Percentiles rank a stretch among this genome's conserved stretches.
Evolutionary conservation across 2,113 vertebrate genomes (phyloP).

Genomic region (Tiliqua scincoides): DNA sequence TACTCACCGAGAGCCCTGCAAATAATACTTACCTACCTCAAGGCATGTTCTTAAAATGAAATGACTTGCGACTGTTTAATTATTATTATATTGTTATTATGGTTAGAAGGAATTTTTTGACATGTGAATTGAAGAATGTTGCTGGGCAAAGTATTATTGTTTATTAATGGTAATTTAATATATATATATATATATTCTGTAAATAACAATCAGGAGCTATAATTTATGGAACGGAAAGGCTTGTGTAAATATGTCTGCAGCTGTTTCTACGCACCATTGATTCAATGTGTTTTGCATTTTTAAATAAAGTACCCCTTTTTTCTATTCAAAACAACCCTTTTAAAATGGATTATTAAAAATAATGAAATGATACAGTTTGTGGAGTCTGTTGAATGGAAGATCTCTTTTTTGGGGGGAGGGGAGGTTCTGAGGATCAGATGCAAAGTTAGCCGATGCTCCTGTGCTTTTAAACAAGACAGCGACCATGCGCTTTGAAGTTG

Average conservation of each 20-base stretch:
- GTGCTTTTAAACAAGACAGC: background rate
- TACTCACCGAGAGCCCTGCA: background rate
- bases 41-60: background rate
- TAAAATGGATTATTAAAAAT: conserved; percentile 1
- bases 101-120: background rate
- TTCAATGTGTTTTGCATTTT: conserved; percentile 3
- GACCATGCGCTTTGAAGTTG: no score
- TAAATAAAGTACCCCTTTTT: background rate
- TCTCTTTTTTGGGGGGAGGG: no score
- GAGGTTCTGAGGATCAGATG: background rate
- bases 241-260: conserved; percentile 21
- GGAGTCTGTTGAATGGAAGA: no score
- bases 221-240: conserved; percentile 1
- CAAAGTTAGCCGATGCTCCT: background rate
- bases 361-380: background rate
- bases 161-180: conserved; percentile 4
- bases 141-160: conserved; percentile 29
- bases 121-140: background rate
- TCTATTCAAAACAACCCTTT: background rate
- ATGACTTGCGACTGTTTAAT: background rate
- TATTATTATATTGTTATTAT: background rate
- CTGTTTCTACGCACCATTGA: conserved; percentile 26
- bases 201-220: background rate
- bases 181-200: conserved; percentile 16
- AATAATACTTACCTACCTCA: conserved; percentile 43